Evolutionary conservation across 1,140 invertebrate genomes (phyloP), one percentile per base, ranked within the genome.

Genomic region (Brachionus calyciflorus): DNA sequence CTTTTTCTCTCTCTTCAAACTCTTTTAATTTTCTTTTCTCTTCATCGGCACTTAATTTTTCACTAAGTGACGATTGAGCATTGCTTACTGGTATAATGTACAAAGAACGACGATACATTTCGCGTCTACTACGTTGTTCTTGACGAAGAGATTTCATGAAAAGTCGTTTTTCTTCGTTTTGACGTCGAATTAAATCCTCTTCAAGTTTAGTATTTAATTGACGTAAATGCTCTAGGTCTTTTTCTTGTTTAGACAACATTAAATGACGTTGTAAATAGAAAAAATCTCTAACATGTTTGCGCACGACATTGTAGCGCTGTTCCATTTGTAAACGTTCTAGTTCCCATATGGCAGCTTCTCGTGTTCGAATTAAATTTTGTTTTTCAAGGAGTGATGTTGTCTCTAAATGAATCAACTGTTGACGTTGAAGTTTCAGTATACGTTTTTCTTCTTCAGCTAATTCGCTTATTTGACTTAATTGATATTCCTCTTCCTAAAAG

Each of bases 1-100:
- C 69, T 73, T 73, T 73, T 55, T 73, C 69, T 73, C 51, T 73
- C 33, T 73, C 69, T 51, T 73, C 69, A 37, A 73, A 73, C 51
- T 73, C 69, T 26, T 73, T 73, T 17, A 73, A 14, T 24, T 73
- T 73, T 49, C 69, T 19, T 33, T 73, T 73, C 40, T 73, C 69
- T 41, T 73, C 69, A 2, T 73, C 69, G 1, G 69, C 28, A 14
- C 46, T 73, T 24, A 55, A 21, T 40, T 73, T 73, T 44, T 55
- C 33, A 14, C 37, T 24, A 41, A 51, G 1, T 3, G 30, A 37
- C 24, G 30, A 24, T 2, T 51, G 44, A 12, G 30, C 10, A 21
- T 12, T 41, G 28, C 44, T 28, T 2, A 14, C 33, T 10, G 69
- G 69, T 26, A 51, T 21, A 10, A 73, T 73, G 24, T 73, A 73